phyloP scores from a whole-genome alignment of 2,113 vertebrate species.

The Hemiscyllium ocellatum region DNA sequence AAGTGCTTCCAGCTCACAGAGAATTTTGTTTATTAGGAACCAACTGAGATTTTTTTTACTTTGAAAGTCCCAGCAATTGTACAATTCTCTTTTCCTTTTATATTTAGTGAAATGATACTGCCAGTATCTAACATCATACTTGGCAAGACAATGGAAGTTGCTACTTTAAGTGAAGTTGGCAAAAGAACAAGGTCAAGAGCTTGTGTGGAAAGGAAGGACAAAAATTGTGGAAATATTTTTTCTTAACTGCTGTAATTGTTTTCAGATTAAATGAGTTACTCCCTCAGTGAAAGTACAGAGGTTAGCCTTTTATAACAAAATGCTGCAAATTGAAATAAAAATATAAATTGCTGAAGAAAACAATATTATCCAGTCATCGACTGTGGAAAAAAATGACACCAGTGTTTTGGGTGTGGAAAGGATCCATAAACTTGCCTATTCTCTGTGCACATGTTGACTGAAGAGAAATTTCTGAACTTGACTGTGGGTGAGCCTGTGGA shows the following conservation, averaged over 20 bases:
- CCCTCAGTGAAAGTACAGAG: not conserved
- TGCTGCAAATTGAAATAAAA: not conserved
- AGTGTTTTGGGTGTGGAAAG: not conserved
- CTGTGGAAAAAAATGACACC: not conserved
- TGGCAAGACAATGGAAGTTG: constrained; percentile 22
- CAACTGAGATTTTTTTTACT: not conserved
- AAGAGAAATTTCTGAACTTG: not conserved
- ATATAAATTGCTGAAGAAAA: not conserved
- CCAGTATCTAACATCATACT: not conserved
- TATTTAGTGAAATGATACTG: not conserved
- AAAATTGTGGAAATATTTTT: not conserved
- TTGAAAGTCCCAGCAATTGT: not conserved
- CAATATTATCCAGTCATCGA: not conserved
- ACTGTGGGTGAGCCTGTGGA: too few relatives aligned
- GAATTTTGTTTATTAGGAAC: not conserved
- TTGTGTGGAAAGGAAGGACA: constrained; percentile 12
- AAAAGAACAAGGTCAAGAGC: constrained; percentile 24
- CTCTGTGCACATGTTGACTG: not conserved
- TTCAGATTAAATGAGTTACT: constrained; percentile 3
- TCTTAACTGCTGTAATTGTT: constrained; percentile 29
- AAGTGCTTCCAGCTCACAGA: not conserved
- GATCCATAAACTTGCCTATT: not conserved
- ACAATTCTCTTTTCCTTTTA: not conserved
- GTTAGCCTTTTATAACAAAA: not conserved
- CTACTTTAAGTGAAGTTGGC: constrained; percentile 14